phyloP scores from a whole-genome alignment of 2,113 vertebrate species.

The Bubo blakistoni region DNA sequence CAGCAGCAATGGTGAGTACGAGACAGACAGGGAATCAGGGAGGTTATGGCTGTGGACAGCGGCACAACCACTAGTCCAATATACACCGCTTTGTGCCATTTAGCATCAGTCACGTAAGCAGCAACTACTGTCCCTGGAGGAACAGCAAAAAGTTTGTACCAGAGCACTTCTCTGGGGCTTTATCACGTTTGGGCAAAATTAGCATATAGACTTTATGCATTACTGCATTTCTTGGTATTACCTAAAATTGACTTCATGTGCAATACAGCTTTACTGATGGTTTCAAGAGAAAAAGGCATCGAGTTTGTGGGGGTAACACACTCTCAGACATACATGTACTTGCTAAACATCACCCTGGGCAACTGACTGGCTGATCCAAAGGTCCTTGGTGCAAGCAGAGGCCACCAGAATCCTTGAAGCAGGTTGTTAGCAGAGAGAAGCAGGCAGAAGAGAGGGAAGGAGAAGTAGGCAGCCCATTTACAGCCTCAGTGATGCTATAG shows the following conservation, averaged over 20 bases:
- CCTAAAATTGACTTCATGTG: not conserved
- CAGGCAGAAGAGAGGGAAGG: not conserved
- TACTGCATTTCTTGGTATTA: not conserved
- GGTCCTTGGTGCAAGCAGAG: not conserved
- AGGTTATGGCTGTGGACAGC: not conserved
- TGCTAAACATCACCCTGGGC: not conserved
- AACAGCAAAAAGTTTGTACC: not conserved
- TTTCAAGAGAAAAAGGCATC: not conserved
- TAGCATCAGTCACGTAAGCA: not conserved
- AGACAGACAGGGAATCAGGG: not conserved
- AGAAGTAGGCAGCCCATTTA: not conserved
- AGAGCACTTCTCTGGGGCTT: not conserved
- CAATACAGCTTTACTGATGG: not conserved
- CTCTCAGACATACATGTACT: not conserved
- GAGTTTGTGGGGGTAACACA: not conserved
- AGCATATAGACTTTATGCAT: not conserved
- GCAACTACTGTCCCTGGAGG: not conserved
- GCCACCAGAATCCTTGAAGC: not conserved
- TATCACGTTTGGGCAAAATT: not conserved
- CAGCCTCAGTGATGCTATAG: not conserved
- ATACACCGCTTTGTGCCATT: not conserved
- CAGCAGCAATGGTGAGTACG: slow-evolving; percentile 34
- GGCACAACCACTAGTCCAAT: not conserved
- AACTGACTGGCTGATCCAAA: not conserved
- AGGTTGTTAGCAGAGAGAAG: too few relatives aligned